These are phyloP conservation scores for Sarcophaga bullata DNA, from an alignment of 1,140 invertebrate species.

Conservation along the genomic window DNA sequence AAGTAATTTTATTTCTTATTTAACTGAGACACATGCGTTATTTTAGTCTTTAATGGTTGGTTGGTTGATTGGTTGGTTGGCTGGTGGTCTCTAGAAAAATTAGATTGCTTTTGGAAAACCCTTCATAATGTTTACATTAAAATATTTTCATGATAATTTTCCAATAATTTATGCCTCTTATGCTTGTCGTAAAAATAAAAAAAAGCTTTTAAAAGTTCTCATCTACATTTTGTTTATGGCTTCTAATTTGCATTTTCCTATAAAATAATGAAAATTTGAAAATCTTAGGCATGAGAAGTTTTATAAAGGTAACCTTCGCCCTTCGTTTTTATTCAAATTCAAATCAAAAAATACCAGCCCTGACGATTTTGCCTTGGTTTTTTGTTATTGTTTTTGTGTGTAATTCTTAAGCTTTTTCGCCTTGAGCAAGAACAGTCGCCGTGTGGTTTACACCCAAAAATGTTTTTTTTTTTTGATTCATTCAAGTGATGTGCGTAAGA, in stretches of 20 bases:
- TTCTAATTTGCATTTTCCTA: background rate
- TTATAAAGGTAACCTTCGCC: constrained; percentile 15
- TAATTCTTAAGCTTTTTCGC: background rate
- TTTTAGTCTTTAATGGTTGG: no score
- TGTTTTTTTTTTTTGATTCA: no score
- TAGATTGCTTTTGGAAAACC: background rate
- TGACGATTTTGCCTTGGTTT: background rate
- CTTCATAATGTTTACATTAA: no score
- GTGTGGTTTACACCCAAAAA: background rate
- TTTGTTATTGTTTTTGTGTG: background rate
- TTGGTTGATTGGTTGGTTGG: no score
- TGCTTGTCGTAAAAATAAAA: background rate
- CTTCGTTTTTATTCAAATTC: constrained; percentile 11
- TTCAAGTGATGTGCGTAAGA: no score
- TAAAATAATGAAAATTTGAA: background rate
- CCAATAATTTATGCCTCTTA: constrained; percentile 6
- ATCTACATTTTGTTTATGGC: no score
- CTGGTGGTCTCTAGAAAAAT: no score
- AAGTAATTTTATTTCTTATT: no score
- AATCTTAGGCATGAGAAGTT: background rate
- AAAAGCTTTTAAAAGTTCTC: no score
- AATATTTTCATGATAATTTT: background rate
- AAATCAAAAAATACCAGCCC: background rate
- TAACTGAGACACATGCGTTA: no score
- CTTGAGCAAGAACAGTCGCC: background rate